Conservation (phyloP, 2,888 invertebrate species). For the Pantelozetes paolii region DNA sequence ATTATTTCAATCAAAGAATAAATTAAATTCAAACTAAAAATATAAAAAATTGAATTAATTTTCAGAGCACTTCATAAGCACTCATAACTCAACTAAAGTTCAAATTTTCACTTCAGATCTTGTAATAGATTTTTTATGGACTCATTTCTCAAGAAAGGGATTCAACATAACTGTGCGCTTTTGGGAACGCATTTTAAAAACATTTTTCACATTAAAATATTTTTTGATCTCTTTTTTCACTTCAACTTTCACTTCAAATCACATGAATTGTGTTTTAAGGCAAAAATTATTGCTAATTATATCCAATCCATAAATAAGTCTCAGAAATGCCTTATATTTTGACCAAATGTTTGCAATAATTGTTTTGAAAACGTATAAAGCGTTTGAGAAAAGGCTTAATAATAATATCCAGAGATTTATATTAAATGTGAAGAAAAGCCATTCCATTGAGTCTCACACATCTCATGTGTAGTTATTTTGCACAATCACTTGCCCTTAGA, state of each 20-base stretch:
- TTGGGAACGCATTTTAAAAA: neutral
- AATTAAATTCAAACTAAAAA: neutral
- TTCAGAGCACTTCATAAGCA: no score
- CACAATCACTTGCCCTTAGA: slow-evolving; percentile 31
- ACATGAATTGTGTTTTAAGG: neutral
- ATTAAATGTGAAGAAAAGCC: slow-evolving; percentile 17
- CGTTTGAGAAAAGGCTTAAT: neutral
- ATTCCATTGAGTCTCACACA: neutral
- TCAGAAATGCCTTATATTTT: neutral
- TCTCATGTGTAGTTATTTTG: slow-evolving; percentile 2
- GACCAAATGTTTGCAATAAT: neutral
- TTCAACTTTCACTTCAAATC: neutral
- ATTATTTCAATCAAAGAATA: slow-evolving; percentile 17
- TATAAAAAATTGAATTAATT: neutral
- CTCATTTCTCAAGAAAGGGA: slow-evolving; percentile 13
- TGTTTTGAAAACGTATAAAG: neutral
- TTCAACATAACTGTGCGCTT: neutral
- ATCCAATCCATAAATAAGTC: slow-evolving; percentile 22
- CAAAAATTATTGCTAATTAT: slow-evolving; percentile 2
- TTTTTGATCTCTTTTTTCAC: neutral
- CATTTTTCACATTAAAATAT: neutral
- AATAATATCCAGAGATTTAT: slow-evolving; percentile 35
- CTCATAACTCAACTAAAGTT: neutral
- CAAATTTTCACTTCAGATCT: slow-evolving; percentile 10
- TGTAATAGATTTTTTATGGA: slow-evolving; percentile 2